Percentiles rank a stretch among this genome's conserved stretches.
Conservation (phyloP, 2,888 invertebrate genomes). For the Drepana falcataria region DNA sequence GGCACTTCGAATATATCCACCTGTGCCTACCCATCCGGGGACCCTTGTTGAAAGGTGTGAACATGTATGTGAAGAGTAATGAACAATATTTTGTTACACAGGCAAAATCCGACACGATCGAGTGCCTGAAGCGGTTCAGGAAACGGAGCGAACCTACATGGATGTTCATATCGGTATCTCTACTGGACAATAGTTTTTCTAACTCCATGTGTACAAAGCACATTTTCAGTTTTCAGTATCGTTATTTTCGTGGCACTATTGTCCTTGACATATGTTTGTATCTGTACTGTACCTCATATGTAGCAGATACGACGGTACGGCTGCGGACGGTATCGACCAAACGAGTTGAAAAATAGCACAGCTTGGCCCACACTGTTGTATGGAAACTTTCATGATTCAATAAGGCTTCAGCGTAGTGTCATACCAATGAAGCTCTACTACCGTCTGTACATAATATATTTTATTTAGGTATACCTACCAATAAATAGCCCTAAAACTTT, state of each 20-base stretch:
- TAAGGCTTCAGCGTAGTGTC: no score
- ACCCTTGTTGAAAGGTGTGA: no score
- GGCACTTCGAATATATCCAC: no score
- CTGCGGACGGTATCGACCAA: constrained; percentile 56
- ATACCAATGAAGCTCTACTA: no score
- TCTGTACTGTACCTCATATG: constrained; percentile 14
- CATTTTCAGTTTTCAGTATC: not conserved
- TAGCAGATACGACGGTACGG: constrained; percentile 39
- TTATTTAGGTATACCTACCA: no score
- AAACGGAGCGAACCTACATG: constrained; percentile 93
- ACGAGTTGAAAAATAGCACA: constrained; percentile 33
- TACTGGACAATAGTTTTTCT: not conserved
- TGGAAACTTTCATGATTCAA: not conserved
- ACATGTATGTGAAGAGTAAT: no score
- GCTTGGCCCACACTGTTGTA: constrained; percentile 7
- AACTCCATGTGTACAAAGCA: not conserved
- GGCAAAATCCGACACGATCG: constrained; percentile 89
- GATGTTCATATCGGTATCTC: constrained; percentile 88
- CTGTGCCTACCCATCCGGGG: no score
- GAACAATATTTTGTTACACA: constrained; percentile 35
- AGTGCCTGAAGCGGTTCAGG: constrained; percentile 84
- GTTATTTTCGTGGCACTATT: no score
- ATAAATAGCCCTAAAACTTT: no score
- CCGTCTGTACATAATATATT: no score
- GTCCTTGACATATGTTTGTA: not conserved